These are phyloP conservation scores for Pygocentrus nattereri DNA, from an alignment of 2,797 vertebrate species.

Conservation along the genomic window DNA sequence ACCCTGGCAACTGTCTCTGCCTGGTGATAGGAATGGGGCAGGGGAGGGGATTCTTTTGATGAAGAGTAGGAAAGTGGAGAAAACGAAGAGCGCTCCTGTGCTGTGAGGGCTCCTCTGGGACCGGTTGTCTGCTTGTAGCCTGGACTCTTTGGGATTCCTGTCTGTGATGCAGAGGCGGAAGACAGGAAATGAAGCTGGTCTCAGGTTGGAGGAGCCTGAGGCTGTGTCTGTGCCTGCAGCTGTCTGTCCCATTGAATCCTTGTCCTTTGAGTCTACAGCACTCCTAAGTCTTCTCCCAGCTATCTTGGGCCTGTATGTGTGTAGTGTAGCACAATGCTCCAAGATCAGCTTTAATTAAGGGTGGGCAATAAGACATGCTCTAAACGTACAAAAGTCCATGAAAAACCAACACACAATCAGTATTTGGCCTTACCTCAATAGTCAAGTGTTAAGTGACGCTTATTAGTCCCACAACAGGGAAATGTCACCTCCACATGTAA, in stretches of 20 bases:
- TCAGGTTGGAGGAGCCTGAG: slow-evolving; percentile 42
- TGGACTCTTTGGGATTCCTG: slow-evolving; percentile 27
- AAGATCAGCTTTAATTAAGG: not conserved
- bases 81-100: not conserved
- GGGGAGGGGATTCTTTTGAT: not conserved
- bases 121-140: slow-evolving; percentile 1
- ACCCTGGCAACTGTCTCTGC: not conserved
- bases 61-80: slow-evolving; percentile 17
- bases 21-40: not conserved
- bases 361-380: accelerated
- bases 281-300: not conserved
- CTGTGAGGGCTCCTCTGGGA: slow-evolving; percentile 5
- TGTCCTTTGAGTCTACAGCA: not conserved
- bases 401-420: too few relatives aligned
- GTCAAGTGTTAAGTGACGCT: too few relatives aligned
- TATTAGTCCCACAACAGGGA: too few relatives aligned
- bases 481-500: too few relatives aligned
- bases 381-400: too few relatives aligned
- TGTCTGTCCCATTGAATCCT: slow-evolving; percentile 2
- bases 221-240: slow-evolving; percentile 23
- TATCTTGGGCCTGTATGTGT: not conserved
- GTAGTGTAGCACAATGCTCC: not conserved
- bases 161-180: not conserved
- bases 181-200: slow-evolving; percentile 47
- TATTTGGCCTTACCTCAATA: too few relatives aligned